Evolutionary conservation across 2,797 vertebrate genomes (phyloP), one percentile per base, ranked within the genome.

Genomic region (Serranus cabrilla): DNA sequence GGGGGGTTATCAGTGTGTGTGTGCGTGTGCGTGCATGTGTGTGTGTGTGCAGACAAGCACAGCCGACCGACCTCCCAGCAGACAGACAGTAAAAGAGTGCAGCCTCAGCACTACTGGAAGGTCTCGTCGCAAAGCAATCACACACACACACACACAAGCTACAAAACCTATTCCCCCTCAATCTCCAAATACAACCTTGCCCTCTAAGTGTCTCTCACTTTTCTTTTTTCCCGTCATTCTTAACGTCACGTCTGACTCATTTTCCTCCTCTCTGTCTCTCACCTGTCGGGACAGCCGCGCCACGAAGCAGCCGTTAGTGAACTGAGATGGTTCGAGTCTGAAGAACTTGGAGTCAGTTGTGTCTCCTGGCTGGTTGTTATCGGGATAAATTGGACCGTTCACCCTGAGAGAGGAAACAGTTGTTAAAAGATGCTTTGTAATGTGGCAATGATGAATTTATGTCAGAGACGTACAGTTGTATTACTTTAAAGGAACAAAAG

Each of bases 221-320:
- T 66, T 51, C 14, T 60, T 49, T 66, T 51, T 51, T 2, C 17
- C 14, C 43, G 8, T 45, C 45, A 39, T 1, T 62, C 51, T 50
- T 16, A 17, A 17, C 18, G 3, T 16, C n/a, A 16, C 18, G 4
- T 31, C 46, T 57, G 21, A 11, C 43, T 16, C 54, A 0, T 27
- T 46, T 59, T 46, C 31, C 17, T 17, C 34, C 11, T 27, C 27
- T 27, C 27, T 27, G 3, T 61, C n/a, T 50, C 83, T 90, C 78
- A 90, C 91, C 97, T 97, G 95, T 89, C 96, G 93, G 80, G 93
- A 94, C 81, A 99, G 86, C 76, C 97, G 78, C 37, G 97, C 96
- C 16, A 98, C 60, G 82, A 99, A 99, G 90, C 96, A 99, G 81
- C 96, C 95, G 58, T 97, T 97, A 79, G 93, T 95, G 86, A 91